A percentile compares a stretch with the other conserved stretches of the same genome.
These are phyloP conservation scores for Cacoxenus indagator DNA, from an alignment of 2,888 invertebrate genomes.

Conservation along the genomic window DNA sequence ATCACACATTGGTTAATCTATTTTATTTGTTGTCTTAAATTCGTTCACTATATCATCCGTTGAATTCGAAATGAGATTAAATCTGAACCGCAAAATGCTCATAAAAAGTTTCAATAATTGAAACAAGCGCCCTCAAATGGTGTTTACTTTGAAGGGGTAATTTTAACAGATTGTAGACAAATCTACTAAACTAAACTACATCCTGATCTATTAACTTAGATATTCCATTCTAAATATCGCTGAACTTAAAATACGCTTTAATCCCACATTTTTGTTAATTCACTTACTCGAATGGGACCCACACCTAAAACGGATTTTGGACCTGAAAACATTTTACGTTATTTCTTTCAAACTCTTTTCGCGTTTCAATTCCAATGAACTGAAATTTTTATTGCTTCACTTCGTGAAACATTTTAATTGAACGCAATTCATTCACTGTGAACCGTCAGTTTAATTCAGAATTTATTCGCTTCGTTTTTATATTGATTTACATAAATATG, in stretches of 20 bases:
- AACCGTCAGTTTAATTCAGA: neutral
- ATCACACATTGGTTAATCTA: no score
- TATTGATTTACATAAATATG: slow-evolving; percentile 10
- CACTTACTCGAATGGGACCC: slow-evolving; percentile 5
- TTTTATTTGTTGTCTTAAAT: no score
- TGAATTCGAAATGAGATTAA: no score
- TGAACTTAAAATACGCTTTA: neutral
- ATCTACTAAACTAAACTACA: no score
- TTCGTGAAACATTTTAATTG: slow-evolving; percentile 7
- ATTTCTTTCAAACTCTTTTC: no score
- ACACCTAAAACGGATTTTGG: neutral
- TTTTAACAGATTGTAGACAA: no score
- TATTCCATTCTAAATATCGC: neutral
- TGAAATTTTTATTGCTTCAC: neutral
- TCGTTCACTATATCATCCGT: no score
- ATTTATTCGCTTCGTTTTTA: neutral
- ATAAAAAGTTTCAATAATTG: no score
- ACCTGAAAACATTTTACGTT: slow-evolving; percentile 3
- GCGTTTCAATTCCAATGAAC: neutral
- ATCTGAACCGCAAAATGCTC: no score
- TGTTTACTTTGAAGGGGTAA: no score
- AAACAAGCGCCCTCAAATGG: no score
- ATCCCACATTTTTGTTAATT: neutral
- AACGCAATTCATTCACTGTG: neutral
- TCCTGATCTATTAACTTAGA: no score